Base-by-base conservation (phyloP, 2,888 invertebrate species). In the Prionchulus punctatus region DNA sequence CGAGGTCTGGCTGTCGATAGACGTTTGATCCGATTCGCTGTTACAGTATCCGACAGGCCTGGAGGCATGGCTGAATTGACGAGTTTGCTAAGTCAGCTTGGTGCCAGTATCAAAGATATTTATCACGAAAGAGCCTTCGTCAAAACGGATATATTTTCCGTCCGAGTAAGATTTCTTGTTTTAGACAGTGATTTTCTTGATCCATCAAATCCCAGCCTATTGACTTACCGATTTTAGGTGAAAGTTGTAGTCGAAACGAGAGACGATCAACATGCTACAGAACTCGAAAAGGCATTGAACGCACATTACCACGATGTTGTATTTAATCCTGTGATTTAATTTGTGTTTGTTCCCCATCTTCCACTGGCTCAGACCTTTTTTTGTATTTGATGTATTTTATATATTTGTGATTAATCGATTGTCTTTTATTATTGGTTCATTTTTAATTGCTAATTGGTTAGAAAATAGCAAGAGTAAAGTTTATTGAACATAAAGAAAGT, bases 71-170 rank as follows among this genome's bases (percentile, higher is more conserved):
- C 68, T 18, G 76, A 77, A 60, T 65, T 77, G 23, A 70, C 76
- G 3, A 70, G 68, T 30, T 62, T 71, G n/a, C 67, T 77, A 30
- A 69, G 73, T 2, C 66, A 68, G 43, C 59, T 71, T 23, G 77
- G 77, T 43, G 76, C 67, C 23, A 75, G 75, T 43, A 87, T 94
- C 61, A 94, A 92, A 72, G 92, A 92, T 69, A 89, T 94, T 58
- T 84, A 88, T 74, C 92, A 94, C 71, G 92, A 94, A 70, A 79
- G 92, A 55, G 91, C 92, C 1, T 92, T 91, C 91, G 80, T 92
- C 18, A 82, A 82, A 58, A 81, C 82, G 1, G 91, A 94, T 70
- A 84, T 94, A 51, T 90, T 89, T 70, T 81, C 81, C 12, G 70
- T 71, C 0, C 60, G 60, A 26, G 67, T 67, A 18, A 48, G 57